phyloP scores from a whole-genome alignment of 1,140 invertebrate species.

The Ips typographus region DNA sequence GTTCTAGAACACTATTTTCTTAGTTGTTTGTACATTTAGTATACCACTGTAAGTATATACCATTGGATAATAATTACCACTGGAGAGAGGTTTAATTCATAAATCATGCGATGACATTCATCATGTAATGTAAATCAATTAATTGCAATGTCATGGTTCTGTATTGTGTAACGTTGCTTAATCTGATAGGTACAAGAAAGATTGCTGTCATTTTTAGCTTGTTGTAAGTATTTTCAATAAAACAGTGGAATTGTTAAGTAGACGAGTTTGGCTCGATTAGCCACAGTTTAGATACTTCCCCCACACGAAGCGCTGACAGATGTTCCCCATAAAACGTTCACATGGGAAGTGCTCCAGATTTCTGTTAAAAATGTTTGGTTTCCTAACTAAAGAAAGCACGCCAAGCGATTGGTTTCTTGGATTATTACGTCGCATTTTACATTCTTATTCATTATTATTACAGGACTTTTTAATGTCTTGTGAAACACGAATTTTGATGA shows the following conservation, averaged over 20 bases:
- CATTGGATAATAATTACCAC: no score
- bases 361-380: constrained; percentile 7
- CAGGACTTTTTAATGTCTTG: no score
- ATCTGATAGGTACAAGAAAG: not conserved
- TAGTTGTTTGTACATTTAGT: no score
- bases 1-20: no score
- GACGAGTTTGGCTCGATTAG: not conserved
- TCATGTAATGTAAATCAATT: not conserved
- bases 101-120: not conserved
- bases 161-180: no score
- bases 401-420: not conserved
- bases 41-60: no score
- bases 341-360: constrained; percentile 21
- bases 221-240: not conserved
- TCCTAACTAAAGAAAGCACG: constrained; percentile 6
- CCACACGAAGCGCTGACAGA: constrained; percentile 7
- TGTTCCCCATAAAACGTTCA: constrained; percentile 15
- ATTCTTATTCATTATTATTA: no score
- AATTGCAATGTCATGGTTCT: not conserved
- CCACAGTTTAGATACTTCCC: not conserved
- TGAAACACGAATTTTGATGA: no score
- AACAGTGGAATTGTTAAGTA: not conserved
- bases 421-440: no score
- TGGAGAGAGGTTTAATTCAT: not conserved
- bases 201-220: constrained; percentile 3